Conservation (phyloP, 1,140 invertebrate genomes). For the Drosophila sproati region DNA sequence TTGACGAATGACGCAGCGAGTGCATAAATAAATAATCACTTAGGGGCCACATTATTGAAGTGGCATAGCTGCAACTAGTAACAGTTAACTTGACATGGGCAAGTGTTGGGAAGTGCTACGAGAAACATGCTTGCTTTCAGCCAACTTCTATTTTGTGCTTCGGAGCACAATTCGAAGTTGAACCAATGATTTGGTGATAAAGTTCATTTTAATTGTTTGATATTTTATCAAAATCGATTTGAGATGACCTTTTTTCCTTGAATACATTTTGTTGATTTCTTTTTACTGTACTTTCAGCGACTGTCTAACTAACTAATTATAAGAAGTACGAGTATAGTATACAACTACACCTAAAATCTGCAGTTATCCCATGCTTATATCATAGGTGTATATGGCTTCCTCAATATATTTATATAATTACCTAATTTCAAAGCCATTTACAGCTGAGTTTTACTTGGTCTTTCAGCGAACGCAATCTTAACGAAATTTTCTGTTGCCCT, state of each 20-base stretch:
- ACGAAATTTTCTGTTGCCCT: not conserved
- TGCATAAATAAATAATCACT: conserved; percentile 32
- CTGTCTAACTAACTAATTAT: too few species aligned
- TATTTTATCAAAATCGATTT: too few species aligned
- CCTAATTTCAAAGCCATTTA: not conserved
- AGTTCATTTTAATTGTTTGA: too few species aligned
- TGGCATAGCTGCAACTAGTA: conserved; percentile 3
- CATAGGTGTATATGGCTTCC: not conserved
- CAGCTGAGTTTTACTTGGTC: conserved; percentile 1
- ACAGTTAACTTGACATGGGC: not conserved
- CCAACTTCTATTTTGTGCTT: not conserved
- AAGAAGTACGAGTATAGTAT: too few species aligned
- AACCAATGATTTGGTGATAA: too few species aligned
- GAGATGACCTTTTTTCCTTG: too few species aligned
- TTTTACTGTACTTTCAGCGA: too few species aligned
- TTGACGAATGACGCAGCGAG: conserved; percentile 7
- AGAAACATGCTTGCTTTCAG: not conserved
- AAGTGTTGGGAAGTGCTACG: conserved; percentile 16
- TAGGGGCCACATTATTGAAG: not conserved
- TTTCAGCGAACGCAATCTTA: not conserved
- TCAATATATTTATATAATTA: conserved; percentile 2
- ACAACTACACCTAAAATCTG: too few species aligned
- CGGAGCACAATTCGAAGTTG: too few species aligned
- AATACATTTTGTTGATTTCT: too few species aligned
- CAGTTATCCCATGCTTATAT: too few species aligned